Percentiles rank a stretch among this genome's conserved stretches.
These are phyloP conservation scores for Barnardius zonarius DNA, from an alignment of 2,113 vertebrate species.

Conservation along the genomic window DNA sequence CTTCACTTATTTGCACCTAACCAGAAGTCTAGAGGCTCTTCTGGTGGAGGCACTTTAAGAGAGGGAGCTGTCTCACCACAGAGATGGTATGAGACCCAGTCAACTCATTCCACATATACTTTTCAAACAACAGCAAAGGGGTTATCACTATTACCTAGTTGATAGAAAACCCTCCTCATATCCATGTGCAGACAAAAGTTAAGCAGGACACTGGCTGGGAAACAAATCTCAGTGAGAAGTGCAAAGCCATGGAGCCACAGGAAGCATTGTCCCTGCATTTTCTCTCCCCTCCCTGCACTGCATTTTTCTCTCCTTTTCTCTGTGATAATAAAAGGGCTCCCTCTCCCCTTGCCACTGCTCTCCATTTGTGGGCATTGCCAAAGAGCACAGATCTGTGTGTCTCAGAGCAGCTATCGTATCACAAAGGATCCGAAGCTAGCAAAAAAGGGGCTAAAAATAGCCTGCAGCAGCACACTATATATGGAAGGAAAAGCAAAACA, in stretches of 20 bases:
- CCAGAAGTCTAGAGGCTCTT: neutral
- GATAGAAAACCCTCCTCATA: neutral
- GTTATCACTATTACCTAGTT: neutral
- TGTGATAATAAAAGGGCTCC: constrained; percentile 75
- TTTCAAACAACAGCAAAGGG: neutral
- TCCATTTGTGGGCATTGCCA: constrained; percentile 84
- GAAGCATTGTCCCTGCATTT: constrained; percentile 66
- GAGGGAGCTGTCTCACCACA: neutral
- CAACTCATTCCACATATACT: neutral
- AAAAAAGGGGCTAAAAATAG: constrained; percentile 83
- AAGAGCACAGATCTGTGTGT: constrained; percentile 73
- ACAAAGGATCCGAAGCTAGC: constrained; percentile 74
- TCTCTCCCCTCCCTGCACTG: constrained; percentile 8
- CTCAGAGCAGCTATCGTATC: constrained; percentile 66
- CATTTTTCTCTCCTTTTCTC: constrained; percentile 42
- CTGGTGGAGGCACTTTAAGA: neutral
- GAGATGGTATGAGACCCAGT: neutral
- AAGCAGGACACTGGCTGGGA: neutral
- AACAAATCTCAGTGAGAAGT: neutral
- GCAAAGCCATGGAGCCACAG: constrained; percentile 40
- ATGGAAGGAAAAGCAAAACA: constrained; percentile 78
- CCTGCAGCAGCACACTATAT: constrained; percentile 78
- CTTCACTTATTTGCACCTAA: neutral
- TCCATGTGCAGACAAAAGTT: neutral
- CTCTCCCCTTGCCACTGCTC: constrained; percentile 71